These are phyloP conservation scores for Gasteruption jaculator DNA, from an alignment of 2,888 invertebrate genomes.

Conservation along the genomic window DNA sequence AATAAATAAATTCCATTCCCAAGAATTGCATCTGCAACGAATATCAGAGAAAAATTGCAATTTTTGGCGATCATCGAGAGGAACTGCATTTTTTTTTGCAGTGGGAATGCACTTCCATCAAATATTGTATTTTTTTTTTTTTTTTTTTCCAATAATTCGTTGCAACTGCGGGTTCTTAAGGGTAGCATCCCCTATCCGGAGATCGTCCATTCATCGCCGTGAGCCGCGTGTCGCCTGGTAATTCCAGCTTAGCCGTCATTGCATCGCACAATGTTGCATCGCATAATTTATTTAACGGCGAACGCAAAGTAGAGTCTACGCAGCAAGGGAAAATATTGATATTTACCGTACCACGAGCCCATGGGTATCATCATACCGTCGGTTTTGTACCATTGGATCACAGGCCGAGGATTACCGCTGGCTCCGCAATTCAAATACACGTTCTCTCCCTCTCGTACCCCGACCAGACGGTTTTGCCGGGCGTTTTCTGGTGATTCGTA, in stretches of 20 bases:
- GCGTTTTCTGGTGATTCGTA: no score
- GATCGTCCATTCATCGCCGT: no score
- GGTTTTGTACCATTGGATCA: conserved; percentile 71
- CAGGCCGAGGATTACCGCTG: conserved; percentile 72
- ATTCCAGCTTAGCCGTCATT: conserved; percentile 17
- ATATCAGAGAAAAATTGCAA: neutral
- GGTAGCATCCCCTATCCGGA: no score
- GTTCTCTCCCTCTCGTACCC: conserved; percentile 77
- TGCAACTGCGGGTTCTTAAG: no score
- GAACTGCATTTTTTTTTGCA: no score
- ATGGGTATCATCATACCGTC: conserved; percentile 62
- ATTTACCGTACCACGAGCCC: conserved; percentile 63
- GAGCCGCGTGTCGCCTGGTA: no score
- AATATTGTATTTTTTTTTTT: conserved; percentile 17
- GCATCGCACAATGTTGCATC: conserved; percentile 13
- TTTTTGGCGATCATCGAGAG: no score
- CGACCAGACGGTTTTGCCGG: no score
- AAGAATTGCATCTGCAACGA: neutral
- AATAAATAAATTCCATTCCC: conserved; percentile 4
- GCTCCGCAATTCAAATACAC: conserved; percentile 79
- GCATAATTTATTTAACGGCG: conserved; percentile 13
- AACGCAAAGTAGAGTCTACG: conserved; percentile 10
- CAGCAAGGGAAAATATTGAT: neutral
- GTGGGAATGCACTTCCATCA: no score
- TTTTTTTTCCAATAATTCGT: no score